Evolutionary conservation across 2,113 vertebrate genomes (phyloP), one percentile per base, ranked within the genome.

Genomic region (Limanda limanda): DNA sequence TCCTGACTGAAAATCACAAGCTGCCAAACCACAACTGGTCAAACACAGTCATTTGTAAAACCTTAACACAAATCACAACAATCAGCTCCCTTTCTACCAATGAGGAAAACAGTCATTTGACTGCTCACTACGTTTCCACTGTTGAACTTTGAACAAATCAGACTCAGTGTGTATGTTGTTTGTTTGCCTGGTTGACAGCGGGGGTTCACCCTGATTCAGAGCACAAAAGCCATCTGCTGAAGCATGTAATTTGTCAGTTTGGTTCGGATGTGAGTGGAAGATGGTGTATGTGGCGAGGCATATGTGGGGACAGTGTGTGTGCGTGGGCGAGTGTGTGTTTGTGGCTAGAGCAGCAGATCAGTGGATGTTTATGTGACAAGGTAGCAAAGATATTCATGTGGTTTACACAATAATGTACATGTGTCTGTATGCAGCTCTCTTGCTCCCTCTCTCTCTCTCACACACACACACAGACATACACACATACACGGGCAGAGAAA

Each of bases 201-300:
- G 71, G 79, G 67, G 57, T 24, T 66, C 1, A 4, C 18, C 83
- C 70, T 76, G 71, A 73, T 76, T 89, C 79, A 7, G 42, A 68
- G 31, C 69, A 67, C 37, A 68, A 83, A 76, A 72, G 64, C 65
- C 84, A n/a, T 62, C 67, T 27, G 23, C 64, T 37, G 59, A 71
- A 80, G 64, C 72, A 69, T 55, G 68, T 45, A 35, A 52, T 71
- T 84, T 80, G 27, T 69, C 54, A 18, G 9, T 81, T 78, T 81
- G 47, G 69, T 47, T 58, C 1, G 0, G 11, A 65, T 78, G 48
- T 40, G 48, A 61, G 23, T 52, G 55, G 27, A 35, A 42, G 45
- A 23, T 4, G 54, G 21, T 55, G 42, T 15, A 15, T 23, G 21
- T 40, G 20, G 2, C 11, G 23, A 58, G 27, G 18, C 48, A 71